phyloP scores from a whole-genome alignment of 2,113 vertebrate species.

The Rattus rattus region DNA sequence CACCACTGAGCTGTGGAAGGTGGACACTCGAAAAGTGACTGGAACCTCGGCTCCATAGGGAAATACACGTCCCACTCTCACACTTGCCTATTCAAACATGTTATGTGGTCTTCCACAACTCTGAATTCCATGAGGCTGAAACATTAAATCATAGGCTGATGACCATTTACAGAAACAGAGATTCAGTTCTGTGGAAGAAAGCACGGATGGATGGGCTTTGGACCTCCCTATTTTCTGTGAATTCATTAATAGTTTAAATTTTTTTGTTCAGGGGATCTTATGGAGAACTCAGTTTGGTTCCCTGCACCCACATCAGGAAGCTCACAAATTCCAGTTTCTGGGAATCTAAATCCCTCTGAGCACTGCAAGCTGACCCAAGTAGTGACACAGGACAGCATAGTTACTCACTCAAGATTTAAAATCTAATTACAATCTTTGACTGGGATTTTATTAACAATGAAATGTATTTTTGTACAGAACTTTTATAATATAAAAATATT shows the following conservation, averaged over 20 bases:
- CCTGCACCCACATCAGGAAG: not conserved
- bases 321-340: not conserved
- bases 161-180: not conserved
- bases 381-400: not conserved
- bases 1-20: not conserved
- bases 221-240: not conserved
- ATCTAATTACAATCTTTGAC: not conserved
- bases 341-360: not conserved
- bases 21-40: not conserved
- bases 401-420: not conserved
- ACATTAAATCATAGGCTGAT: not conserved
- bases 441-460: constrained; percentile 1
- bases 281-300: not conserved
- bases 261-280: not conserved
- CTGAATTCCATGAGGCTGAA: not conserved
- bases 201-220: no score
- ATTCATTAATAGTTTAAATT: not conserved
- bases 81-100: not conserved
- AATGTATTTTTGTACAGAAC: not conserved
- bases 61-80: not conserved
- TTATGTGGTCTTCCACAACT: not conserved
- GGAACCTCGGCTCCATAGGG: not conserved
- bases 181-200: not conserved
- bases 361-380: not conserved
- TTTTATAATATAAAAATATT: constrained; percentile 31